Base-by-base conservation (phyloP, 23 tunicate species). In the Oikopleura vanhoeffeni region DNA sequence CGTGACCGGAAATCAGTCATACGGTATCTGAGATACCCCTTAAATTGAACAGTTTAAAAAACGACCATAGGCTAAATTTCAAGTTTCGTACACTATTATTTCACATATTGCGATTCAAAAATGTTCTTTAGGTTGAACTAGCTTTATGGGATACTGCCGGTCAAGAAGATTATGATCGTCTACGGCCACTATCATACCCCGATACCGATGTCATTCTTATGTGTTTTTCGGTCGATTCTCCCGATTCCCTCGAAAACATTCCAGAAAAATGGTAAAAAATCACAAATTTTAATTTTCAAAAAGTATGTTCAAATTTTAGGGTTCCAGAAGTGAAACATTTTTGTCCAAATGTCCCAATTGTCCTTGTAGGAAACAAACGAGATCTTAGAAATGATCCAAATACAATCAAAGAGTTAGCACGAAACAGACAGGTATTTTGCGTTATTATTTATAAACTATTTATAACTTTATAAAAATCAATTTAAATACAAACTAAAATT, bases 101-200 rank as follows among this genome's bases (percentile, higher is more conserved):
- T 28, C 28, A 24, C 67, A 57, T 24, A 57, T 57, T 57, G 24
- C 67, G n/a, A n/a, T n/a, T n/a, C n/a, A 40, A 38, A 83, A 76
- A 76, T 1, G 35, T 41, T 85, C 35, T 57, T 75, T 76, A 95
- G 99, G 99, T 95, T 85, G 99, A 95, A 88, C 89, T 95, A 41
- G 99, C 99, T 33, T 83, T 95, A 86, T 95, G 99, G 99, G 99
- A 95, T 84, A 95, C 99, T 18, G 99, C 99, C 27, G 99, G 99
- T 0, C 99, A 95, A 84, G 99, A 95, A 87, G 99, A 95, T 87
- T 95, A 95, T 76, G 99, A 95, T 58, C 85, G 99, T 3, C 87
- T 95, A 39, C 92, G 99, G 18, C 99, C 99, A 34, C 90, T 95
- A 4, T 90, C 96, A 8, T 95, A 95, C 57, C 99, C 99, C 2